phyloP scores from a whole-genome alignment of 2,113 vertebrate species.

The Butorides virescens region DNA sequence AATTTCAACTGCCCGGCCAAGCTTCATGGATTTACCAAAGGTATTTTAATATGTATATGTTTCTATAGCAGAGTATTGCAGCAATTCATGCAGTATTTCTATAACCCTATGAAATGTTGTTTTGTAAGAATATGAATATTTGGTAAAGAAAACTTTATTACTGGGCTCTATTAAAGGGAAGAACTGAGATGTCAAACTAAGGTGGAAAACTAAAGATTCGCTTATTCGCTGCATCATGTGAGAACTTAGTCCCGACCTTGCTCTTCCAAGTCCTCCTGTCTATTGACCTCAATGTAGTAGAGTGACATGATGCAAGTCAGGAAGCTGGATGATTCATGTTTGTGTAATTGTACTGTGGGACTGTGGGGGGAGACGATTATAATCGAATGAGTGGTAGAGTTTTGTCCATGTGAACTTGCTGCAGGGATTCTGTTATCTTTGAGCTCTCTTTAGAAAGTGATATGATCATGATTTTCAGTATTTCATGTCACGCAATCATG shows the following conservation, averaged over 20 bases:
- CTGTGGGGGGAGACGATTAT: fast-evolving
- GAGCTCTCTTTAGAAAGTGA: neutral
- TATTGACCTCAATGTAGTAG: neutral
- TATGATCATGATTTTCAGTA: neutral
- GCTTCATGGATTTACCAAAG: constrained; percentile 98
- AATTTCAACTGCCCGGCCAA: constrained; percentile 95
- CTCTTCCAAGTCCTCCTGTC: neutral
- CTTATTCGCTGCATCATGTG: neutral
- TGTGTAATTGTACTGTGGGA: neutral
- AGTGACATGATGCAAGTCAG: neutral
- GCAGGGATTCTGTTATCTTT: neutral
- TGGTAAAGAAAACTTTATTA: neutral
- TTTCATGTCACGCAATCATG: neutral
- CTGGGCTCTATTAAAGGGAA: neutral
- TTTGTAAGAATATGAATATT: neutral
- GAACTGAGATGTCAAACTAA: neutral
- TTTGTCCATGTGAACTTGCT: neutral
- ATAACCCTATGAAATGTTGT: neutral
- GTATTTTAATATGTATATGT: constrained; percentile 64
- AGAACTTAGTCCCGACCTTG: neutral
- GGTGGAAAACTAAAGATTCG: neutral
- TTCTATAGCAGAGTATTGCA: neutral
- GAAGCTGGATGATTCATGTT: neutral
- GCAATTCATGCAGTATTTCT: neutral
- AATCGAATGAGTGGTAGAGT: neutral